Conservation (phyloP, 1,140 invertebrate species). For the Reticulitermes speratus region DNA sequence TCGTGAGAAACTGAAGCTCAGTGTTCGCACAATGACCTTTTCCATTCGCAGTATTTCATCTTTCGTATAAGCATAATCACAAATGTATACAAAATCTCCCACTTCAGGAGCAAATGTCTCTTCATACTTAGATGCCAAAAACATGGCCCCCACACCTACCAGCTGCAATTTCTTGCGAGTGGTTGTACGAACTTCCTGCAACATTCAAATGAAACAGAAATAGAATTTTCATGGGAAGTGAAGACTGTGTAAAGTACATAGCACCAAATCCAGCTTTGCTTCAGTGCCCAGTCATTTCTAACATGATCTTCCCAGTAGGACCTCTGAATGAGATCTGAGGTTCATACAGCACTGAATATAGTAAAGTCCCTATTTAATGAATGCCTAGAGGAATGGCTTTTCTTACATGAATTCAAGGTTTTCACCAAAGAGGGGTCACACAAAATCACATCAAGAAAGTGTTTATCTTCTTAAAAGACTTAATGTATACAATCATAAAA, state of each 20-base stretch:
- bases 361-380: no score
- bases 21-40: conserved; percentile 66
- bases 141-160: conserved; percentile 87
- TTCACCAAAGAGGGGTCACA: no score
- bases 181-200: conserved; percentile 56
- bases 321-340: not conserved
- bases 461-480: no score
- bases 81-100: conserved; percentile 88
- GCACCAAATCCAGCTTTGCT: not conserved
- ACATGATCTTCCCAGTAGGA: not conserved
- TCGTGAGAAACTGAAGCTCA: conserved; percentile 80
- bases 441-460: no score
- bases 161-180: conserved; percentile 76
- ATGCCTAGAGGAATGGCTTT: no score
- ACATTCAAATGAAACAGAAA: conserved; percentile 32
- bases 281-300: not conserved
- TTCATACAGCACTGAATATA: no score
- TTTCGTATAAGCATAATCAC: conserved; percentile 83
- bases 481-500: no score
- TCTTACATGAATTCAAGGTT: no score
- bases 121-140: conserved; percentile 94
- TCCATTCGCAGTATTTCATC: conserved; percentile 84
- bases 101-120: conserved; percentile 90
- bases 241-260: not conserved
- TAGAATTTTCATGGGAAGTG: not conserved